Percentiles rank a stretch among this genome's conserved stretches.
phyloP scores from a whole-genome alignment of 2,797 vertebrate genomes.

The Poecilia picta region DNA sequence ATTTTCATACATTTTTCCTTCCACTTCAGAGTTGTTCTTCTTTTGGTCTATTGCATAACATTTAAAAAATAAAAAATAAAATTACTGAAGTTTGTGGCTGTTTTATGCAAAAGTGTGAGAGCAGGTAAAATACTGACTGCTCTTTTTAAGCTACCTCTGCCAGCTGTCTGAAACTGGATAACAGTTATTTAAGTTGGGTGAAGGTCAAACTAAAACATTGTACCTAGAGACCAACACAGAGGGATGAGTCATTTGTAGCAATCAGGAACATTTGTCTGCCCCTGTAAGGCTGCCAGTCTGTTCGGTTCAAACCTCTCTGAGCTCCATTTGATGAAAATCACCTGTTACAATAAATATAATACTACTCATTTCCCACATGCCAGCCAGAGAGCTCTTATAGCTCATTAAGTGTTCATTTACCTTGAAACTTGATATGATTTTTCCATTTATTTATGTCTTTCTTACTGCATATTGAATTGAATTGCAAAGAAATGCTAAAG shows the following conservation, averaged over 20 bases:
- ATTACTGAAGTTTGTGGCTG: background rate
- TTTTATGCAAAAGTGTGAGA: background rate
- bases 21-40: background rate
- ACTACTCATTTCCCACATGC: background rate
- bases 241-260: background rate
- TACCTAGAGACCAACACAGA: background rate
- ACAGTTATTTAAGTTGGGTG: background rate
- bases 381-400: background rate
- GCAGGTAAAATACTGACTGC: background rate
- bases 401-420: background rate
- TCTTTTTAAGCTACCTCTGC: background rate
- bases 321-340: conserved; percentile 1
- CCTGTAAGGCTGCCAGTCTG: background rate
- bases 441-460: background rate
- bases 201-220: background rate
- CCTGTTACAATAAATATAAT: background rate
- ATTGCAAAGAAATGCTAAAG: background rate
- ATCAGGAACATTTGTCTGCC: background rate
- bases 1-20: background rate
- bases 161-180: background rate
- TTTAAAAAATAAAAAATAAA: background rate
- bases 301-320: background rate
- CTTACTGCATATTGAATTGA: background rate
- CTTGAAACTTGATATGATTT: conserved; percentile 1
- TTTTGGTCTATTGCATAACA: background rate